Evolutionary conservation across 2,797 vertebrate species (phyloP).

Genomic region (Lindbergichthys nudifrons): DNA sequence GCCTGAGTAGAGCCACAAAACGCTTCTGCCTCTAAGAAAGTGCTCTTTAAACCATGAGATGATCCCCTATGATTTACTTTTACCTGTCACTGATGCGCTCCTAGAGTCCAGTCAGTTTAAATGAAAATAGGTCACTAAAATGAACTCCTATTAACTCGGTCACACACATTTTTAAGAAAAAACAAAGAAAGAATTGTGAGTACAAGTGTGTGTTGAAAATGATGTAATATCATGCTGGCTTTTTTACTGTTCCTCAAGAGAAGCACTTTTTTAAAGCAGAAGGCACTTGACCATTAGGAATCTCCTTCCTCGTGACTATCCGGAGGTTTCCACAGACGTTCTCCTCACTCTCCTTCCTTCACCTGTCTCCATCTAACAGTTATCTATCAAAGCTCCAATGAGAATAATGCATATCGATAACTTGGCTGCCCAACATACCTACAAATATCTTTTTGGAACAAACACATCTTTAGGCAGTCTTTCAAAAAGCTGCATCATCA

Average conservation of each 20-base stretch:
- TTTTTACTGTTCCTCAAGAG: slow-evolving; percentile 75
- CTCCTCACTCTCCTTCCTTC: slow-evolving; percentile 39
- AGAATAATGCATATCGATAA: slow-evolving; percentile 22
- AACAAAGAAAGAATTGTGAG: slow-evolving; percentile 31
- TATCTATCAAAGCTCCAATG: slow-evolving; percentile 55
- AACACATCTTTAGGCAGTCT: slow-evolving; percentile 69
- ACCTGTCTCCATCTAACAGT: slow-evolving; percentile 66
- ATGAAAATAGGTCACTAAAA: slow-evolving; percentile 19
- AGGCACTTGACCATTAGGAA: slow-evolving; percentile 82
- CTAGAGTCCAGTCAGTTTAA: slow-evolving; percentile 48
- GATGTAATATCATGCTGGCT: slow-evolving; percentile 47
- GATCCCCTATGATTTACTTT: slow-evolving; percentile 3
- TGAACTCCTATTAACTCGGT: slow-evolving; percentile 1
- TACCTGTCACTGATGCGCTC: slow-evolving; percentile 33
- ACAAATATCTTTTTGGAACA: slow-evolving; percentile 50
- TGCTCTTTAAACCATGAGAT: slow-evolving; percentile 53
- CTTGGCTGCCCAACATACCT: slow-evolving; percentile 53
- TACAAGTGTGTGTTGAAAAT: slow-evolving; percentile 41
- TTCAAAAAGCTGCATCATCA: slow-evolving; percentile 75
- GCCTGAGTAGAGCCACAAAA: slow-evolving; percentile 37
- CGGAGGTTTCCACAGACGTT: slow-evolving; percentile 36
- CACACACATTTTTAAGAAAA: slow-evolving; percentile 23
- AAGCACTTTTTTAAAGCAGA: slow-evolving; percentile 84
- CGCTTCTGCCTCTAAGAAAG: slow-evolving; percentile 40
- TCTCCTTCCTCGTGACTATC: slow-evolving; percentile 35